These are phyloP conservation scores for Drosophila nannoptera DNA, from an alignment of 1,140 invertebrate species.

Conservation along the genomic window DNA sequence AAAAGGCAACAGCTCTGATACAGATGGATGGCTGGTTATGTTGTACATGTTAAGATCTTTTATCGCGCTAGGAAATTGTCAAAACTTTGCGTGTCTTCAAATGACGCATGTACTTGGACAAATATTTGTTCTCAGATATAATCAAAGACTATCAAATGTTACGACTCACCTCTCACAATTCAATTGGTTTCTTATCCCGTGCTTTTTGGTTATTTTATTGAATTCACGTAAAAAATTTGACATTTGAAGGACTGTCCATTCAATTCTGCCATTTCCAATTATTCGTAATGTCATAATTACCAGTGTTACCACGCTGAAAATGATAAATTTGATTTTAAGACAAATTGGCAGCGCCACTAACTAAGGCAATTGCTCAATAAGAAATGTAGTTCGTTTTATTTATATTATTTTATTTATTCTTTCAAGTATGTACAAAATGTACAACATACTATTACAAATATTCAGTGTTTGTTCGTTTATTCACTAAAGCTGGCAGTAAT, in stretches of 20 bases:
- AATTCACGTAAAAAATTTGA: neutral
- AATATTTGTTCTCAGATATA: conserved; percentile 2
- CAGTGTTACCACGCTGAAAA: conserved; percentile 1
- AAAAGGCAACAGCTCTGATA: conserved; percentile 13
- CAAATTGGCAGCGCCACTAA: conserved; percentile 16
- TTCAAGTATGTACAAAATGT: conserved; percentile 34
- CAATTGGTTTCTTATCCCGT: neutral
- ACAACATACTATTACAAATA: conserved; percentile 33
- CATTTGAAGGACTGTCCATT: neutral
- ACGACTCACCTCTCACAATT: conserved; percentile 6
- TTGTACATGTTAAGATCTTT: conserved; percentile 25
- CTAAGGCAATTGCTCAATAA: neutral
- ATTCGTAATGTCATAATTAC: neutral
- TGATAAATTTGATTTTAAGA: neutral
- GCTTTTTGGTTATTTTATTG: neutral
- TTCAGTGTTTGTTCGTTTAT: conserved; percentile 26
- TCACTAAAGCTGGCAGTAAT: conserved; percentile 41
- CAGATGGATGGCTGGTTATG: conserved; percentile 11
- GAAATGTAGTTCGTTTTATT: neutral
- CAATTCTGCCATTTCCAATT: neutral
- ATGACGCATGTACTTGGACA: conserved; percentile 12
- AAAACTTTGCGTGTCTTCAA: conserved; percentile 21
- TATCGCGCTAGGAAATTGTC: conserved; percentile 23
- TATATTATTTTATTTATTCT: conserved; percentile 18
- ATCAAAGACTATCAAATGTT: conserved; percentile 10